A percentile compares a stretch with the other conserved stretches of the same genome.
Evolutionary conservation across 1,140 invertebrate genomes (phyloP).

Genomic region (Calliphora vicina): DNA sequence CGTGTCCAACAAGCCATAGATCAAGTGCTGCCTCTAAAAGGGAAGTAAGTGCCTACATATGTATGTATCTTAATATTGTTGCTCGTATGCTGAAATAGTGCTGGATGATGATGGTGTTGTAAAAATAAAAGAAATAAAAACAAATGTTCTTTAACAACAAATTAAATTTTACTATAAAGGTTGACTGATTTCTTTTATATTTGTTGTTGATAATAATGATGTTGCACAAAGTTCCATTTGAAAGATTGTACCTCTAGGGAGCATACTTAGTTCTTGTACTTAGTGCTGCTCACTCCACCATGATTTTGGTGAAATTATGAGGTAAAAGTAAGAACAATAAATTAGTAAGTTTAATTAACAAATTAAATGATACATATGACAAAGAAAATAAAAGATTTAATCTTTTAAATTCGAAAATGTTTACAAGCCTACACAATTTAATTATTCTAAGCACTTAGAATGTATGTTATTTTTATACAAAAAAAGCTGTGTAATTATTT

Average conservation of each 20-base stretch:
- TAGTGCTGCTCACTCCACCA: no score
- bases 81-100: no score
- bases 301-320: no score
- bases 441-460: background rate
- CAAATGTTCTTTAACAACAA: background rate
- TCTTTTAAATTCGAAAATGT: background rate
- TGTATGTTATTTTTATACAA: no score
- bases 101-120: no score
- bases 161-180: background rate
- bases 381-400: background rate
- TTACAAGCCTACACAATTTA: background rate
- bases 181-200: background rate
- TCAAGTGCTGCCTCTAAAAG: background rate
- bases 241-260: background rate
- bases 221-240: background rate
- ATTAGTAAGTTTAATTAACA: background rate
- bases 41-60: background rate
- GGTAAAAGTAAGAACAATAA: background rate
- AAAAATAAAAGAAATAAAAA: no score
- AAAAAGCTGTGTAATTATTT: no score
- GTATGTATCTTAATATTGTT: background rate
- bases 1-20: background rate
- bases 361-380: background rate
- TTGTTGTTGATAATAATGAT: no score
- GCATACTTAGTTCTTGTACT: no score